Base-by-base conservation (phyloP, 2,113 vertebrate species). In the Capra hircus region DNA sequence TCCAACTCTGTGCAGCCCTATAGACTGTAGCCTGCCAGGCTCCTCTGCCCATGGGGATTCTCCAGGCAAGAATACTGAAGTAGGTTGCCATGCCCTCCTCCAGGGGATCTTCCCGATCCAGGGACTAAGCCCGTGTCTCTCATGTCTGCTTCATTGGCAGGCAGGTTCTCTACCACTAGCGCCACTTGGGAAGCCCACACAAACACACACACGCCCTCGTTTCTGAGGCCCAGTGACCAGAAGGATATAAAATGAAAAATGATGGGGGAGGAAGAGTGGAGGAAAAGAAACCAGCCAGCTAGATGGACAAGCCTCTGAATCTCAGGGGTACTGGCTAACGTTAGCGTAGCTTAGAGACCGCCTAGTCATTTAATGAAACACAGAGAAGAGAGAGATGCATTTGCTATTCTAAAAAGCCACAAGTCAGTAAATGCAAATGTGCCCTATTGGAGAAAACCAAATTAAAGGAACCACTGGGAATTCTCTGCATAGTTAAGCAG, bases 341-440 rank as follows among this genome's bases (percentile, higher is more conserved):
- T 96, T 87, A 90, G 78, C 25, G 80, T 55, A 85, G 96, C 86
- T 62, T 93, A 50, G 89, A 87, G 92, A 93, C 78, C 0, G 25
- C 36, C 91, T 77, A 50, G 80, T 83, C 92, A 85, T 92, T 98
- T 97, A 93, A 94, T 50, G 96, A 97, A 98, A 95, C 88, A 62
- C 4, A 91, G 94, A 71, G 85, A 84, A 50, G 83, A 85, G 93
- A 98, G 85, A 89, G 57, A 87, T 23, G 36, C 94, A 85, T 95
- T 97, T 97, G 97, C 96, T 96, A 81, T 92, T 98, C 95, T 91
- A 90, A 84, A 98, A 91, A 97, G 80, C 93, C 94, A 91, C 94
- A 93, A 98, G 89, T 95, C 96, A 90, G 91, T 94, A 97, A 97
- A 98, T 98, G 98, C 97, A 98, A 98, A 98, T 97, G 98, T 85